Conservation (phyloP, 2,797 vertebrate genomes). For the Aldrovandia affinis region DNA sequence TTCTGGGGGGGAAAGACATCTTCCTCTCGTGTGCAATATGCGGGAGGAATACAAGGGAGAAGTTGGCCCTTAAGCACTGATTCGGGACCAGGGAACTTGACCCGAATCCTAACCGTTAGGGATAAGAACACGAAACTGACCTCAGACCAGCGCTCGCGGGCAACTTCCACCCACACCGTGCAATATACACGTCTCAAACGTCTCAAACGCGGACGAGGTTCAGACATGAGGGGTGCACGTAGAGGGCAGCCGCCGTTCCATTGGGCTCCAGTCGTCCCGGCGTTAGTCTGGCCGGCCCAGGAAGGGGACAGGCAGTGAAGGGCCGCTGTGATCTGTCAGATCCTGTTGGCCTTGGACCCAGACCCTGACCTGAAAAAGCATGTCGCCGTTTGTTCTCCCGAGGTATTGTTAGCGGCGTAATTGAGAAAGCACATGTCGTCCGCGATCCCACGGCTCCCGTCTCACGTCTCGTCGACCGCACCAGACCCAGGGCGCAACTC, state of each 20-base stretch:
- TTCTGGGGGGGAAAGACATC: background rate
- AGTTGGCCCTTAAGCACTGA: too few relatives aligned
- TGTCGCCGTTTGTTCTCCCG: conserved; percentile 21
- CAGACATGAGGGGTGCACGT: too few relatives aligned
- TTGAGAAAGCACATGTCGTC: conserved; percentile 36
- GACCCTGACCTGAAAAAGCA: conserved; percentile 28
- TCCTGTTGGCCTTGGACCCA: conserved; percentile 53
- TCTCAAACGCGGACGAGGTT: too few relatives aligned
- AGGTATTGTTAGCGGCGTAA: conserved; percentile 41
- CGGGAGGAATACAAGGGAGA: background rate
- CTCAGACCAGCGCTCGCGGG: too few relatives aligned
- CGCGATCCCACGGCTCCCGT: too few relatives aligned
- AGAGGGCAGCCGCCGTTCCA: background rate
- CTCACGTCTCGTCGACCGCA: too few relatives aligned
- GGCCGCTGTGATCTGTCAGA: conserved; percentile 34
- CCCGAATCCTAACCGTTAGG: too few relatives aligned
- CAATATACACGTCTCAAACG: too few relatives aligned
- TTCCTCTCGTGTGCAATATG: background rate
- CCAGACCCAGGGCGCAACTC: background rate
- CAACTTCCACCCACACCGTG: too few relatives aligned
- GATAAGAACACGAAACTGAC: too few relatives aligned
- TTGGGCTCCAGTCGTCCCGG: too few relatives aligned
- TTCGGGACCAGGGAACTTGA: too few relatives aligned
- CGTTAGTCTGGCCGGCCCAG: background rate
- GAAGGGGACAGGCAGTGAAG: background rate